These are phyloP conservation scores for Avahi laniger DNA, from an alignment of 2,797 vertebrate genomes.

Conservation along the genomic window DNA sequence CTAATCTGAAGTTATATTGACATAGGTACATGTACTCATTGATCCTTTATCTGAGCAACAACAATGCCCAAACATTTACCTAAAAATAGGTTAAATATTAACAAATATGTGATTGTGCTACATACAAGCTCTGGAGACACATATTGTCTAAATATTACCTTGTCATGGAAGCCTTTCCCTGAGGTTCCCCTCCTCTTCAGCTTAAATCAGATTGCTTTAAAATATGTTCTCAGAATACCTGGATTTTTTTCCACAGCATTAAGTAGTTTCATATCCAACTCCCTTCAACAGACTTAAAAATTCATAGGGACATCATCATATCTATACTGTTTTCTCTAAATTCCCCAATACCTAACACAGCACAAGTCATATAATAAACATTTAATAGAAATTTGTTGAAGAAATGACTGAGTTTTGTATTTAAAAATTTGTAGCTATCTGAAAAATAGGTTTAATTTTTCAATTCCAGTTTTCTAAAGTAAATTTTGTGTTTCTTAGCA, in stretches of 20 bases:
- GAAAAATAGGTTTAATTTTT: neutral
- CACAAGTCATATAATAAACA: neutral
- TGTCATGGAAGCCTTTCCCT: neutral
- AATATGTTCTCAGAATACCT: neutral
- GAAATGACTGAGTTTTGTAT: neutral
- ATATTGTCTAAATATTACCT: neutral
- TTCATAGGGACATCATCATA: neutral
- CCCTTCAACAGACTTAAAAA: neutral
- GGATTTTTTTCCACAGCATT: neutral
- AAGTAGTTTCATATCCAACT: neutral
- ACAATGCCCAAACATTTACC: neutral
- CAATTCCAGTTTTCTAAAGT: neutral
- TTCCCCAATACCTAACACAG: neutral
- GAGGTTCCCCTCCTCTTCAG: neutral
- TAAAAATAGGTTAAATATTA: neutral
- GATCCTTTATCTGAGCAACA: neutral
- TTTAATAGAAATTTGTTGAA: neutral
- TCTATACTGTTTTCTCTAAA: neutral
- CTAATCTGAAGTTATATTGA: neutral
- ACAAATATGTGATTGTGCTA: neutral
- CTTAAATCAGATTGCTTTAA: neutral
- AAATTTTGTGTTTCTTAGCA: neutral
- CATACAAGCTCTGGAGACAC: neutral
- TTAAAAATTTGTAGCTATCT: neutral
- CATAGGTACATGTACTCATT: neutral